Evolutionary conservation across 2,113 vertebrate genomes (phyloP), one percentile per base, ranked within the genome.

Genomic region (Thalassoma bifasciatum): DNA sequence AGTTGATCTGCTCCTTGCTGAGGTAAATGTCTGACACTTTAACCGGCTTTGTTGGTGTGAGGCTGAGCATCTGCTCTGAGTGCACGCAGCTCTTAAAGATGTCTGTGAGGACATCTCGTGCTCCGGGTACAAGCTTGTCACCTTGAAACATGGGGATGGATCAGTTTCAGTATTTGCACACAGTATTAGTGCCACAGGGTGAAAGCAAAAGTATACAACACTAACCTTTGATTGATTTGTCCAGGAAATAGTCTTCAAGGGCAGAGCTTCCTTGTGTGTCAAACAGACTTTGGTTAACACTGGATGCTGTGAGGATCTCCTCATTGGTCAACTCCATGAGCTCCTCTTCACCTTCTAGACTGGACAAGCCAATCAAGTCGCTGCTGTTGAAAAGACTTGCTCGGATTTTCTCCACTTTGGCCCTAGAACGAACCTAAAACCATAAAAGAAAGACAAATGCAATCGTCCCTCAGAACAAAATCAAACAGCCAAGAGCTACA

Each of bases 311-410:
- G 67, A 99, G 92, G 84, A 99, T 99, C 92, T 99, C 98, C 71
- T 99, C 98, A 1, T 96, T 98, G 19, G 96, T 98, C 95, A 99
- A 94, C 82, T 99, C 98, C 97, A 99, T 98, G 49, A 99, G 85
- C 61, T 98, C 97, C 53, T 98, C 98, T 86, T 99, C 97, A 26
- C 96, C 96, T 59, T 98, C 97, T 87, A 98, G 93, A 86, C 95
- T 97, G 19, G 98, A 99, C 74, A 99, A 84, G 19, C 97, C 97
- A 91, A 99, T 99, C 87, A 99, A 91, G 77, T 99, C 98, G 23
- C 97, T 99, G 72, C 97, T 99, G 82, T 99, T 99, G 72, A 99
- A 99, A 1, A 99, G 94, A 83, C 97, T 98, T 65, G 98, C 98
- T 64, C 98, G 95, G 58, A 99, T 98, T 86, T 99, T 99, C 93